Conservation (phyloP, 1,140 invertebrate genomes). For the Aporrectodea caliginosa region DNA sequence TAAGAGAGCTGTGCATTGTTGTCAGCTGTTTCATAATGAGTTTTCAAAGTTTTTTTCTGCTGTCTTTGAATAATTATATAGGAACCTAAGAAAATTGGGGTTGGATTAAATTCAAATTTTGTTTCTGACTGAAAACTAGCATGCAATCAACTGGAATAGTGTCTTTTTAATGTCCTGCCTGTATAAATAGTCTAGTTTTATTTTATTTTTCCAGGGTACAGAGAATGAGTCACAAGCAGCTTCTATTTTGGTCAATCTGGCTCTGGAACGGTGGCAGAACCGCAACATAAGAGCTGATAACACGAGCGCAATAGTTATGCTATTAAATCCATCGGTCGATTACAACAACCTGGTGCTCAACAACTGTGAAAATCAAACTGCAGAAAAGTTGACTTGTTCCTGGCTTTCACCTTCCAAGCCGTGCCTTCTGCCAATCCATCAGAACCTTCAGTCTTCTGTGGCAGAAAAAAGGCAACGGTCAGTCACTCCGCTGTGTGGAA, state of each 20-base stretch:
- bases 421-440: background rate
- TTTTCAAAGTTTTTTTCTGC: too few species aligned
- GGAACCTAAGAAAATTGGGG: too few species aligned
- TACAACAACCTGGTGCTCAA: background rate
- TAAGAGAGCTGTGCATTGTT: too few species aligned
- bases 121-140: too few species aligned
- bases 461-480: background rate
- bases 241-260: constrained; percentile 80
- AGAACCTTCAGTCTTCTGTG: background rate
- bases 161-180: too few species aligned
- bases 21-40: too few species aligned
- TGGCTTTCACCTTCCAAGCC: background rate
- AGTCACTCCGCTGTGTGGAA: too few species aligned
- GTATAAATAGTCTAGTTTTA: too few species aligned
- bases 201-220: background rate
- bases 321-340: constrained; percentile 77
- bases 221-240: constrained; percentile 67
- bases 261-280: constrained; percentile 64
- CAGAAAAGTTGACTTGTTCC: background rate
- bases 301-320: constrained; percentile 86
- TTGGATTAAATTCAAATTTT: too few species aligned
- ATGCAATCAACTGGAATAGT: too few species aligned
- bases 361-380: background rate
- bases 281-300: constrained; percentile 90
- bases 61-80: too few species aligned